These are phyloP conservation scores for Ploceus nigricollis DNA, from an alignment of 2,113 vertebrate species.

Conservation along the genomic window DNA sequence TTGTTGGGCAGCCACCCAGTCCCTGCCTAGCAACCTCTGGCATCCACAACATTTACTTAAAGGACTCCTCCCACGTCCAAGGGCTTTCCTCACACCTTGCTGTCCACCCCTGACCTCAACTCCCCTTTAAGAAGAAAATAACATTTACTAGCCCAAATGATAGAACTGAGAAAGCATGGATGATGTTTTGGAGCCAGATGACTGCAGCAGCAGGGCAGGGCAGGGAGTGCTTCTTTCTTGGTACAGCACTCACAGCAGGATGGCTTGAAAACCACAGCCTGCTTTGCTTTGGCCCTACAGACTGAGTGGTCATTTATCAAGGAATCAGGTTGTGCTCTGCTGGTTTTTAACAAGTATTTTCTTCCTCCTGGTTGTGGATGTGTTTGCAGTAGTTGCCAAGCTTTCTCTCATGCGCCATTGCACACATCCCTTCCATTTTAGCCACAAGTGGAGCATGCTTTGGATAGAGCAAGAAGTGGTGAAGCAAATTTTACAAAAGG, in stretches of 20 bases:
- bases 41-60: background rate
- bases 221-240: background rate
- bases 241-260: background rate
- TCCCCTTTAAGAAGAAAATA: background rate
- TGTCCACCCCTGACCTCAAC: fast-evolving
- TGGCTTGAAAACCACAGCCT: background rate
- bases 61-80: background rate
- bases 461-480: background rate
- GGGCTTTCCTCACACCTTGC: background rate
- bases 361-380: background rate
- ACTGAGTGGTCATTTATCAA: fast-evolving
- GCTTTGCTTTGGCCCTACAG: background rate
- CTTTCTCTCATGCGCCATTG: fast-evolving
- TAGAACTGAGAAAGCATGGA: background rate
- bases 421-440: background rate
- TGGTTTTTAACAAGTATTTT: background rate
- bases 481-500: background rate
- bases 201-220: background rate
- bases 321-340: background rate
- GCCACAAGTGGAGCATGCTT: fast-evolving
- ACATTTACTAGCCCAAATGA: background rate
- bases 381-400: background rate
- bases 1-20: background rate
- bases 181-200: background rate
- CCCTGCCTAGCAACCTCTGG: background rate